Evolutionary conservation across 2,888 invertebrate species (phyloP).

Genomic region (Serripes groenlandicus): DNA sequence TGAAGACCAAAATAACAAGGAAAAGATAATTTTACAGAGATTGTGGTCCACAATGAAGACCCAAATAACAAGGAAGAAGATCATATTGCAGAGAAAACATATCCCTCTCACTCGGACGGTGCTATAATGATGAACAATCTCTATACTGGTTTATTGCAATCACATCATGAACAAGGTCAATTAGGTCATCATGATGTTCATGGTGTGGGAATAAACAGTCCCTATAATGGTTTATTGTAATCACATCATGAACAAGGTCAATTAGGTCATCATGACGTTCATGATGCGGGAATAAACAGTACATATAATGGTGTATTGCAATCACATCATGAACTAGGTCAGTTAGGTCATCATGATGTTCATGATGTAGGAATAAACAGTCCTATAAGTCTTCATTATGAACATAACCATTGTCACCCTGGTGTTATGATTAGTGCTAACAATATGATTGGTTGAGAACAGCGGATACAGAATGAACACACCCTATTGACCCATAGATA

Average conservation of each 20-base stretch:
- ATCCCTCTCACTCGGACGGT: neutral
- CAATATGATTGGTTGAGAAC: too few relatives aligned
- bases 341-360: neutral
- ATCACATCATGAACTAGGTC: neutral
- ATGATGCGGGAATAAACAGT: too few relatives aligned
- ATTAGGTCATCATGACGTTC: too few relatives aligned
- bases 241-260: too few relatives aligned
- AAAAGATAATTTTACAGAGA: neutral
- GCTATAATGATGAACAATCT: neutral
- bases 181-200: too few relatives aligned
- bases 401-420: neutral
- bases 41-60: neutral
- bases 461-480: neutral
- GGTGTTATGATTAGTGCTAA: neutral
- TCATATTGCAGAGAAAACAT: neutral
- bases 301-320: too few relatives aligned
- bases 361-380: neutral
- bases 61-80: neutral
- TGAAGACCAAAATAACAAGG: neutral
- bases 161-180: too few relatives aligned
- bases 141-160: too few relatives aligned
- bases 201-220: too few relatives aligned
- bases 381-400: neutral
- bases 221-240: too few relatives aligned
- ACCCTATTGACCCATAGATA: conserved; percentile 31